Percentiles rank a stretch among this genome's conserved stretches.
phyloP scores from a whole-genome alignment of 2,113 vertebrate genomes.

The Paracyprichromis sp. region DNA sequence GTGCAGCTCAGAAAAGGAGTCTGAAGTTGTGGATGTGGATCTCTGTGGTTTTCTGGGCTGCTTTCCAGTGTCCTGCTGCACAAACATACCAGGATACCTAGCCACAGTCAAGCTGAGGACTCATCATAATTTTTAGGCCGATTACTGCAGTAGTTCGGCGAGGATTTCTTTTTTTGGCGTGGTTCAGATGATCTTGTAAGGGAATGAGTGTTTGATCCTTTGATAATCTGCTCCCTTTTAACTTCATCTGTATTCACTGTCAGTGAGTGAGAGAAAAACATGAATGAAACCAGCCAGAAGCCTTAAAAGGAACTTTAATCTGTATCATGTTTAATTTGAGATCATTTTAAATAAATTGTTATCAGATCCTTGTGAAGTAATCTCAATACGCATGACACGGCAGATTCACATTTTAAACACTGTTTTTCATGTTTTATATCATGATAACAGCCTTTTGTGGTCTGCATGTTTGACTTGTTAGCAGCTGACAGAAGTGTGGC shows the following conservation, averaged over 20 bases:
- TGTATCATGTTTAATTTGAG: neutral
- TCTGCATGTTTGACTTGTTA: neutral
- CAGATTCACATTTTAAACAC: neutral
- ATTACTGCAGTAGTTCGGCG: neutral
- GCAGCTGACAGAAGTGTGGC: neutral
- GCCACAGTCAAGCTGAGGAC: neutral
- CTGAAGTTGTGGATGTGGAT: neutral
- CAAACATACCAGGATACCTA: neutral
- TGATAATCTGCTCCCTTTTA: neutral
- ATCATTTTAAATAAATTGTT: neutral
- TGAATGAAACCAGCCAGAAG: neutral
- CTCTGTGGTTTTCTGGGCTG: conserved; percentile 23
- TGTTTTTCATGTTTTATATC: neutral
- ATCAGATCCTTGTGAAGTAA: neutral
- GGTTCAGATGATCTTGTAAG: neutral
- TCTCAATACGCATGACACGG: neutral
- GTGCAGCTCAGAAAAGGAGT: neutral
- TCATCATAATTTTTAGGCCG: neutral
- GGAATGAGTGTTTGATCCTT: neutral
- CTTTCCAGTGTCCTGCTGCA: neutral
- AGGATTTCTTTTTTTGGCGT: neutral
- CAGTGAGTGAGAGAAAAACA: neutral
- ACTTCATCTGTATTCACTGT: neutral
- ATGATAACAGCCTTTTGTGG: neutral
- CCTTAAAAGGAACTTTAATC: neutral